Base-by-base conservation (phyloP, 2,888 invertebrate species). In the Acrobasis suavella region DNA sequence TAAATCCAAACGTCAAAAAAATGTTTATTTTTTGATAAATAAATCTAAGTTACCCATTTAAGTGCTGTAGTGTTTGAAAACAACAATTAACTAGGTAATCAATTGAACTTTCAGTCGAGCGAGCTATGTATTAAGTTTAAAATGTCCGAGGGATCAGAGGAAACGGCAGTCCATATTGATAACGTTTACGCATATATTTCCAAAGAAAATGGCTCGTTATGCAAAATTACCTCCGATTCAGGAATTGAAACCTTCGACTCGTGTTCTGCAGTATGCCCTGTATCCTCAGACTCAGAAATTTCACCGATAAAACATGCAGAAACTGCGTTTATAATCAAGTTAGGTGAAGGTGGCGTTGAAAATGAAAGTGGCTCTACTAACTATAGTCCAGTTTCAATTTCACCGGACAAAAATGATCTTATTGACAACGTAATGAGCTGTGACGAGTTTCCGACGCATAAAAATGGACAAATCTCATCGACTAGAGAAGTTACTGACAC, bases 101-200 rank as follows among this genome's bases (percentile, higher is more conserved):
- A 39, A 17, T 39, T 12, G n/a, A 69, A 65, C 16, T 68, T 74
- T 68, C 73, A 69, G 62, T 42, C 59, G 50, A 50, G 64, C 59
- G 50, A 50, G 64, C 60, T 49, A 61, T 69, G 74, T 68, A 68
- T 83, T 73, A 70, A 85, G 83, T 60, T 61, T 38, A 84, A 70
- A 73, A 90, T 90, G 89, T 85, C 89, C 60, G 65, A 70, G 50
- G 83, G 77, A 69, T 71, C 68, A 16, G 74, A 76, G 60, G 78
- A 77, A 69, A 75, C 66, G 56, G 62, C 67, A 15, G 62, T 65
- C 75, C 83, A 83, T 81, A 85, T 81, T 78, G 82, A 77, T 65
- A 70, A 71, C 75, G 80, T 82, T 70, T 85, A 87, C 84, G 85
- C 86, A 73, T 80, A 80, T 74, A 74, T 70, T 64, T 66, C 72